phyloP scores from a whole-genome alignment of 64 coral and sea anemone species.

The Pachyseris speciosa region DNA sequence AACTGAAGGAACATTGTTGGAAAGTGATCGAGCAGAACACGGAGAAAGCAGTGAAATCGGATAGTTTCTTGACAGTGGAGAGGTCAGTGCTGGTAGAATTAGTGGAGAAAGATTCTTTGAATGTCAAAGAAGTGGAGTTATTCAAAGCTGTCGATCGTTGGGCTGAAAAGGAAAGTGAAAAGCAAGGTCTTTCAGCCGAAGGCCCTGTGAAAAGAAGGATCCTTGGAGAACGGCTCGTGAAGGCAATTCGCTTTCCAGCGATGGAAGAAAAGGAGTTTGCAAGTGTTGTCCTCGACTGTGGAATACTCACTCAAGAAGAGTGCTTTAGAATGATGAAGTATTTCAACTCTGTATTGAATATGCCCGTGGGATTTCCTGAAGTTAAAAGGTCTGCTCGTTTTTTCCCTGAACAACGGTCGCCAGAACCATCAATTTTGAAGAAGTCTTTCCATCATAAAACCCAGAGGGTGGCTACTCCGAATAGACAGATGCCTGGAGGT shows the following conservation, averaged over 20 bases:
- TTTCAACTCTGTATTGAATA: too few relatives aligned
- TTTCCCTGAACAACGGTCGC: too few relatives aligned
- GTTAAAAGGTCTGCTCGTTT: too few relatives aligned
- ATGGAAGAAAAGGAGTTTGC: not conserved
- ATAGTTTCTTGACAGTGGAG: not conserved
- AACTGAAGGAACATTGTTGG: constrained; percentile 16
- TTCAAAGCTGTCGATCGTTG: not conserved
- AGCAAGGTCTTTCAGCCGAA: not conserved
- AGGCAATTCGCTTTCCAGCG: not conserved
- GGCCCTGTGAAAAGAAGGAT: not conserved
- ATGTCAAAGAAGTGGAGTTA: not conserved
- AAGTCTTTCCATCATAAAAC: too few relatives aligned
- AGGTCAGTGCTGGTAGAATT: not conserved
- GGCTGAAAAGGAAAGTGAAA: not conserved
- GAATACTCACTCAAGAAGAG: too few relatives aligned
- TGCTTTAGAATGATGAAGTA: too few relatives aligned
- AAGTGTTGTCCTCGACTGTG: too few relatives aligned
- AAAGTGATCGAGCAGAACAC: not conserved
- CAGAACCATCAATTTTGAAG: too few relatives aligned
- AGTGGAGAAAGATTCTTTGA: not conserved
- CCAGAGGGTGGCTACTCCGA: too few relatives aligned
- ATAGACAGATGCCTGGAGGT: too few relatives aligned
- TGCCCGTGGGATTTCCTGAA: too few relatives aligned
- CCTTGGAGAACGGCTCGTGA: not conserved
- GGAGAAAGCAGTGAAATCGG: not conserved